Conservation (phyloP, 2,113 vertebrate species). For the Cryptomyrus ogoouensis region DNA sequence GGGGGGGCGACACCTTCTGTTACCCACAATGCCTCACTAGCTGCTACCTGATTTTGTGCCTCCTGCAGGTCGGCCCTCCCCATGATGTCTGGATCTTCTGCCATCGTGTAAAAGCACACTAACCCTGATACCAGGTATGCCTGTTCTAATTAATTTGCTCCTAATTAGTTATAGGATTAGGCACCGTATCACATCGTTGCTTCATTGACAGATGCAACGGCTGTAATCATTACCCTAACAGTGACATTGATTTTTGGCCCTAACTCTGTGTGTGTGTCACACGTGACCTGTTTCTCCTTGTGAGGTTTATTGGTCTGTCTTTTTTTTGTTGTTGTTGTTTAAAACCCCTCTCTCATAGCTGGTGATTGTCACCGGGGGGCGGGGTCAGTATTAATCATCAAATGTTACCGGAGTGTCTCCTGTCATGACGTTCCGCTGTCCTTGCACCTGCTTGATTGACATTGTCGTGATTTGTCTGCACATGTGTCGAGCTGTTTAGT, state of each 20-base stretch:
- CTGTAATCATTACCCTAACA: neutral
- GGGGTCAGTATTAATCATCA: neutral
- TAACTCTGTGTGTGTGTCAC: neutral
- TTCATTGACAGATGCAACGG: neutral
- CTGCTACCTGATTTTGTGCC: neutral
- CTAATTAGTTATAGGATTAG: neutral
- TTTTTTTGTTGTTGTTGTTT: neutral
- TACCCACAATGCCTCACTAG: neutral
- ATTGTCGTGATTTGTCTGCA: neutral
- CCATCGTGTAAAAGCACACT: neutral
- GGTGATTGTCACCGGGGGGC: neutral
- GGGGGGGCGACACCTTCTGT: neutral
- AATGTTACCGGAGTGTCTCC: neutral
- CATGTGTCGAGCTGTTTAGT: neutral
- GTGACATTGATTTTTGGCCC: neutral
- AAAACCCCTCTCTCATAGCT: neutral
- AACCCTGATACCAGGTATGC: neutral
- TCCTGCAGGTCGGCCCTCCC: neutral
- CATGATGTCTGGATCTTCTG: neutral
- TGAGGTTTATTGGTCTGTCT: neutral
- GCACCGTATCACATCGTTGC: neutral
- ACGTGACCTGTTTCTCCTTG: neutral
- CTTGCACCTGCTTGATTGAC: neutral
- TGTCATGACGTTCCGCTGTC: neutral
- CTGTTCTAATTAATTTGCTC: neutral